A percentile compares a stretch with the other conserved stretches of the same genome.
phyloP scores from a whole-genome alignment of 2,888 invertebrate species.

The Argyresthia albistria region DNA sequence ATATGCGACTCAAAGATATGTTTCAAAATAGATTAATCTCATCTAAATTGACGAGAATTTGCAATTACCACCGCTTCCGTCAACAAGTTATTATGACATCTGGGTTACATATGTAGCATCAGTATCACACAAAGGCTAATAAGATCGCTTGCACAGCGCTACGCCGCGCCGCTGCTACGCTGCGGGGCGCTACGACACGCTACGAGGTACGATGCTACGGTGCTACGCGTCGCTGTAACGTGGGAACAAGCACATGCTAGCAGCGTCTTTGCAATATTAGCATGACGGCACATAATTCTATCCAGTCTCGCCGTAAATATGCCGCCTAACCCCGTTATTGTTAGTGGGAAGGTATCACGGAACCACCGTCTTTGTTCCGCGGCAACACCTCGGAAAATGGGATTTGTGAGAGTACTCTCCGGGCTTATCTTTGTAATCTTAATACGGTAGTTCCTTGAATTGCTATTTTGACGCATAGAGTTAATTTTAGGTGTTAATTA shows the following conservation, averaged over 20 bases:
- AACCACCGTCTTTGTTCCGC: neutral
- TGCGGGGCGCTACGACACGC: constrained; percentile 13
- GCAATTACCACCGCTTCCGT: too few relatives aligned
- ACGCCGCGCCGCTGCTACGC: constrained; percentile 5
- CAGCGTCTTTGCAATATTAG: constrained; percentile 42
- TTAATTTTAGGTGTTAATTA: too few relatives aligned
- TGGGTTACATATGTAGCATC: constrained; percentile 9
- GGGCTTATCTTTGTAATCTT: neutral
- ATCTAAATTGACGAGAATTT: too few relatives aligned
- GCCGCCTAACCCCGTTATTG: neutral
- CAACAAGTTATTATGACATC: too few relatives aligned
- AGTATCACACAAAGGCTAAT: constrained; percentile 15
- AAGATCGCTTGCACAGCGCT: constrained; percentile 20
- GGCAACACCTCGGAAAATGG: neutral
- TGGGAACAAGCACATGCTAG: constrained; percentile 39
- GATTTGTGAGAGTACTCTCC: neutral
- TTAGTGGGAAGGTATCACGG: too few relatives aligned
- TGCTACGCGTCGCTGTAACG: constrained; percentile 15
- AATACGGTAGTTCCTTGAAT: neutral
- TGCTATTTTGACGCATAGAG: too few relatives aligned
- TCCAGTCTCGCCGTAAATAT: constrained; percentile 23
- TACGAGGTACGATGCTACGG: constrained; percentile 15
- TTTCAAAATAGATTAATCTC: too few relatives aligned
- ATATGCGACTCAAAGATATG: too few relatives aligned
- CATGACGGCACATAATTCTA: constrained; percentile 46